Evolutionary conservation across 1,140 invertebrate genomes (phyloP), one percentile per base, ranked within the genome.

Genomic region (Daktulosphaira vitifoliae): DNA sequence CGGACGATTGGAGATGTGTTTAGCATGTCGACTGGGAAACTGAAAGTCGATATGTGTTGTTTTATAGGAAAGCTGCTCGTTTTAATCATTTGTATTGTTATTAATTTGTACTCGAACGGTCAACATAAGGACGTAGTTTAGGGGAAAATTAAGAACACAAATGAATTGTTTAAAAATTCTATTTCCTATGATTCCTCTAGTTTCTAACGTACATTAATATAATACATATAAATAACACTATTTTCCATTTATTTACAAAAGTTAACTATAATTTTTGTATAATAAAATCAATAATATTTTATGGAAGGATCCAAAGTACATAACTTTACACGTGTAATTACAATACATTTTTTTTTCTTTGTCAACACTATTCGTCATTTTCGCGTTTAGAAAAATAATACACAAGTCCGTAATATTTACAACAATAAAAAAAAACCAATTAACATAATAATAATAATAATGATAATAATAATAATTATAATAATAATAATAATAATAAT

Each of bases 251-350:
- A 62, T 62, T 48, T 62, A 62, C 56, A 62, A 26, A 33, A 25
- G 42, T 62, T 48, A 48, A 62, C 56, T 62, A 62, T 48, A 26
- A 20, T 15, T 46, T n/a, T 7, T 44, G 15, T 15, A 44, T 44
- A 44, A n/a, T n/a, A 33, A 6, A 33, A 6, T 33, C 11, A 5
- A 33, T 33, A 33, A 33, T 33, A 59, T 29, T 62, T 29, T 62
- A 62, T 48, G 56, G 56, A 62, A 62, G 56, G n/a, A 26, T 62
- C 56, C 56, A 62, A 62, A 62, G 56, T 62, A 62, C 42, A 62
- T 46, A n/a, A 62, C 29, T 62, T 29, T 48, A 48, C 42, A 59
- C 22, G 56, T 48, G 54, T 59, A 59, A 59, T 46, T 59, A 59
- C 54, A 48, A 46, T n/a, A n/a, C n/a, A n/a, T 62, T 46, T 62